A percentile compares a stretch with the other conserved stretches of the same genome.
Evolutionary conservation across 2,797 vertebrate species (phyloP).

Genomic region (Mormyrops boulengeri): DNA sequence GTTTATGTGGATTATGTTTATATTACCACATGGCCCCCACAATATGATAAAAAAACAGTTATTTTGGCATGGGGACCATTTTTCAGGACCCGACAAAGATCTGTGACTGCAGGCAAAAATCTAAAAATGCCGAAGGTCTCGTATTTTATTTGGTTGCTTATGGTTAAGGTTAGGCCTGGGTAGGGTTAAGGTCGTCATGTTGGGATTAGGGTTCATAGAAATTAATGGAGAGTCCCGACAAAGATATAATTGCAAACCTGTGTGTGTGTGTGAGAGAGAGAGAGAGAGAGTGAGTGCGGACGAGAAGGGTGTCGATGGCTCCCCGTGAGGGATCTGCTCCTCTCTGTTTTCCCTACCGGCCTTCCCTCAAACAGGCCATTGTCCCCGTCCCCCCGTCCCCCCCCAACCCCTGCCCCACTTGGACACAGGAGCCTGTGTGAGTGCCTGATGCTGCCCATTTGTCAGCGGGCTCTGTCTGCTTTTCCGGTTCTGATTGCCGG

Average conservation of each 20-base stretch:
- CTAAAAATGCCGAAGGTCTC: not conserved
- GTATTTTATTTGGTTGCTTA: not conserved
- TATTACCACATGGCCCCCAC: not conserved
- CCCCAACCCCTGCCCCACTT: not conserved
- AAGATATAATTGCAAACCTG: not conserved
- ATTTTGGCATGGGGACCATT: not conserved
- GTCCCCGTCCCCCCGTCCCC: not conserved
- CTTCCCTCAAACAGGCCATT: not conserved
- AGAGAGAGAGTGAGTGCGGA: not conserved
- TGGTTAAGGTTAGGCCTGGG: not conserved
- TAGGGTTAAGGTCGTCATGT: not conserved
- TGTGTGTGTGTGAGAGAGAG: not conserved
- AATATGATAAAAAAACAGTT: not conserved
- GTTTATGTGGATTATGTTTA: not conserved
- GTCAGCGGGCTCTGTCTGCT: conserved; percentile 3
- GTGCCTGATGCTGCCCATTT: conserved; percentile 14
- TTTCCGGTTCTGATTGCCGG: not conserved
- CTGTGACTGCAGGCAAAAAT: too few relatives aligned
- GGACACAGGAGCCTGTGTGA: conserved; percentile 18
- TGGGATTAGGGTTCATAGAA: not conserved
- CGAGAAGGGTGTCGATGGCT: conserved; percentile 6
- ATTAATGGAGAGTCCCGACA: not conserved
- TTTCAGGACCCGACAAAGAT: not conserved
- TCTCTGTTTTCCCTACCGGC: not conserved
- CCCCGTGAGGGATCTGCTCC: not conserved